phyloP scores from a whole-genome alignment of 1,140 invertebrate genomes.

The Chymomyza costata region DNA sequence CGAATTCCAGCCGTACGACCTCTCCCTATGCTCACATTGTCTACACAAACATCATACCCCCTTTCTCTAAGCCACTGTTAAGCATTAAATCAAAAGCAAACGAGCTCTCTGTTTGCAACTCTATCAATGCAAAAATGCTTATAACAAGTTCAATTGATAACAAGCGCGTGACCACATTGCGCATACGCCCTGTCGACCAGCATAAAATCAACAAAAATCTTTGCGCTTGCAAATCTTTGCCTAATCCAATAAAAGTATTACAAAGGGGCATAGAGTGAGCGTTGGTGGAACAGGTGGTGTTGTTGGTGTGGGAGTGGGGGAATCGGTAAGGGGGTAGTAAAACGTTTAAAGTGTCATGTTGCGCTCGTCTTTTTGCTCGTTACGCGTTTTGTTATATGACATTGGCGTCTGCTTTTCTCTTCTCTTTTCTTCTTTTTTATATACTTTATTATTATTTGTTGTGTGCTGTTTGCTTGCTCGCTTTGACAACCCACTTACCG shows the following conservation, averaged over 20 bases:
- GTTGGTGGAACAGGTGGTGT: no score
- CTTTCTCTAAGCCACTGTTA: no score
- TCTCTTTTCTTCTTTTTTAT: slow-evolving; percentile 32
- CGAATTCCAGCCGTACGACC: no score
- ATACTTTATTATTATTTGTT: slow-evolving; percentile 62
- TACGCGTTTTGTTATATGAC: slow-evolving; percentile 15
- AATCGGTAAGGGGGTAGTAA: slow-evolving; percentile 20
- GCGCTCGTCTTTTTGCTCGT: slow-evolving; percentile 33
- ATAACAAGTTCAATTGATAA: slow-evolving; percentile 66
- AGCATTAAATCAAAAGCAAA: slow-evolving; percentile 65
- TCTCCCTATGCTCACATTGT: no score
- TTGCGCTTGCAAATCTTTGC: no score
- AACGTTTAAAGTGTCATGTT: slow-evolving; percentile 56
- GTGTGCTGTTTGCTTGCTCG: slow-evolving; percentile 61
- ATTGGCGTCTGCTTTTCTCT: background rate
- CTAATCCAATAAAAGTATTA: no score
- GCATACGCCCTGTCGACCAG: background rate
- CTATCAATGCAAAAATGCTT: slow-evolving; percentile 60
- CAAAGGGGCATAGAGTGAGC: no score
- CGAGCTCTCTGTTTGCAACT: slow-evolving; percentile 55
- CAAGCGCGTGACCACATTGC: slow-evolving; percentile 26
- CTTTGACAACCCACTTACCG: slow-evolving; percentile 66
- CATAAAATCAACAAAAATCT: no score
- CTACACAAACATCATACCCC: no score
- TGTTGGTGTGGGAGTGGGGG: no score